Evolutionary conservation across 2,797 vertebrate species (phyloP), one percentile per base, ranked within the genome.

Genomic region (Pipistrellus pygmaeus): DNA sequence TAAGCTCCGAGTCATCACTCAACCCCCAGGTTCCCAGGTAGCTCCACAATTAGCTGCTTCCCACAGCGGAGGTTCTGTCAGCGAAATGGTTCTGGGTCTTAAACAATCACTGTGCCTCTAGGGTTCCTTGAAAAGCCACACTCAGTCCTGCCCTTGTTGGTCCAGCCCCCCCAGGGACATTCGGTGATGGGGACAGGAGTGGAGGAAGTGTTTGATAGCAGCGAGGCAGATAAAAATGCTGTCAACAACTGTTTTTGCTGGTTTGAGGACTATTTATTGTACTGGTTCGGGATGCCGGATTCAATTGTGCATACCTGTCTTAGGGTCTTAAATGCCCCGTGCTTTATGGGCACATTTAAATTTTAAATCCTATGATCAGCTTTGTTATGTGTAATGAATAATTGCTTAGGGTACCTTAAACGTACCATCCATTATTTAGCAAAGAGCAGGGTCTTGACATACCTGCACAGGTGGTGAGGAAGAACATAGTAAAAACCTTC

Each of bases 191-290:
- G 15, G 23, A 17, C 20, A 9, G 44, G 51, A 48, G 20, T n/a
- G 1, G 77, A 27, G 35, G 44, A 84, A 38, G 69, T 72, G 13
- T 44, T 30, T n/a, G 68, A 91, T 25, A 60, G 4, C 1, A 1
- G 35, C 6, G 30, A 64, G 73, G 21, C 51, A 51, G 73, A 85
- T 62, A 44, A 38, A 80, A 78, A 73, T 17, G 44, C 27, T 55
- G 7, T 30, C 21, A 82, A 75, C 44, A 68, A 30, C 68, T n/a
- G 4, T 89, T 93, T 62, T 62, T 66, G 48, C 77, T 75, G 68
- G 57, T 46, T 57, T 72, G 71, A 80, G 90, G 87, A 93, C n/a
- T 91, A 82, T 86, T 95, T 87, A 77, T 83, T 57, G 44, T 35
- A 3, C 6, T 86, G 60, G n/a, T 60, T 46, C 23, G 72, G 44